Base-by-base conservation (phyloP, 2,113 vertebrate genomes). In the Raja brachyura region DNA sequence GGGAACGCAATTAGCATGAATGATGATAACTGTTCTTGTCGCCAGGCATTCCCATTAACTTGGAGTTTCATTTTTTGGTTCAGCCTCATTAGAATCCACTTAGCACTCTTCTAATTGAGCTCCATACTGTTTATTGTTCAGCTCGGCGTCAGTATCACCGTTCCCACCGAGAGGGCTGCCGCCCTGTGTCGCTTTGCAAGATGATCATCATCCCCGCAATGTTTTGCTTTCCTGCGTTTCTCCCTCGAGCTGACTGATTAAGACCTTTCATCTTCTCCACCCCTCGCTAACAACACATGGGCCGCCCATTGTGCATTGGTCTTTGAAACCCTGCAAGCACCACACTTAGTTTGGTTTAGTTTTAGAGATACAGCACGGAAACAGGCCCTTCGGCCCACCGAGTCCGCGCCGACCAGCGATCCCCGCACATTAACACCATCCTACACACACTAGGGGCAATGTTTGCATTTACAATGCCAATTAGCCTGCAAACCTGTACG, bases 61-160 rank as follows among this genome's bases (percentile, higher is more conserved):
- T 56, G 63, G 63, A 88, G 59, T 88, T 88, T n/a, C 28, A 88
- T 88, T 88, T 88, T 88, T 88, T 56, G 63, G 83, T 88, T 88
- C 83, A 63, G 83, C 61, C 83, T 88, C 83, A 88, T 66, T 88
- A 88, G 83, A 88, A 88, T 88, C 59, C 61, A 68, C 88, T 92
- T 92, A 73, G 31, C 33, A 92, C 63, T 25, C 31, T 22, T 48
- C 31, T 92, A 92, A 92, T 92, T 92, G 88, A 39, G 66, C 88
- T 66, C 66, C 88, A 73, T 68, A 70, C 88, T 92, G 88, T 92
- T 92, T 48, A 92, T 73, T 92, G 70, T 20, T 66, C 66, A 92
- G 31, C n/a, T 70, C 66, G 70, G 31, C 18, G 20, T 39, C 88
- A 25, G 61, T 70, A 33, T 25, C 88, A 92, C 70, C 63, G 13